A percentile compares a stretch with the other conserved stretches of the same genome.
These are phyloP conservation scores for Sebastes vulpes DNA, from an alignment of 2,797 vertebrate species.

Conservation along the genomic window DNA sequence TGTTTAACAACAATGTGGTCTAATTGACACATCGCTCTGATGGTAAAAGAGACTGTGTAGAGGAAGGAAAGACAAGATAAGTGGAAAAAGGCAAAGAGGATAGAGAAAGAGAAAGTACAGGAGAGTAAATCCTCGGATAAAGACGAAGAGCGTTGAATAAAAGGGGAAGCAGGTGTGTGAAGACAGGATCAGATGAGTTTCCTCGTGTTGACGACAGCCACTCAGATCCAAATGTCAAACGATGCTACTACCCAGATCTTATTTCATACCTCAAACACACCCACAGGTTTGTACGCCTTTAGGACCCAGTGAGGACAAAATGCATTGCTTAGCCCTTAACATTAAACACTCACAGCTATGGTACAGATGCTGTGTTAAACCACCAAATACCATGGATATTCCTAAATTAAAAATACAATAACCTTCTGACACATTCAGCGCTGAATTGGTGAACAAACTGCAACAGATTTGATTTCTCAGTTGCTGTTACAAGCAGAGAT, in stretches of 20 bases:
- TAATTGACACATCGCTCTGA: neutral
- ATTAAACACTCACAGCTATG: neutral
- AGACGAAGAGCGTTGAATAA: neutral
- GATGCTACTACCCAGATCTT: slow-evolving; percentile 18
- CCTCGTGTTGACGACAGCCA: neutral
- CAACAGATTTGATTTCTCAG: neutral
- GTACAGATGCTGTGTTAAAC: neutral
- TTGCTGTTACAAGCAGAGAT: neutral
- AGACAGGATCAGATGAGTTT: slow-evolving; percentile 13
- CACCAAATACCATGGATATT: neutral
- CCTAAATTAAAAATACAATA: neutral
- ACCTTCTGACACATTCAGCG: neutral
- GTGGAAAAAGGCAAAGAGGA: neutral
- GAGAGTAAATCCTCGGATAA: neutral
- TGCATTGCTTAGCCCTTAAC: neutral
- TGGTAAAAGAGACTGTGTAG: neutral
- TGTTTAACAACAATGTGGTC: neutral
- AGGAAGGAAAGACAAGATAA: neutral
- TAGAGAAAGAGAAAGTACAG: neutral
- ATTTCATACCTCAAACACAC: slow-evolving; percentile 22
- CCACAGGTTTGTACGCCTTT: neutral
- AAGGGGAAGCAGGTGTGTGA: slow-evolving; percentile 4
- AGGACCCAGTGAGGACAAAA: neutral
- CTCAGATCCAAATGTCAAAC: slow-evolving; percentile 44
- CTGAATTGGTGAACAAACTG: neutral